Base-by-base conservation (phyloP, 2,888 invertebrate genomes). In the Eugnorisma glareosa region DNA sequence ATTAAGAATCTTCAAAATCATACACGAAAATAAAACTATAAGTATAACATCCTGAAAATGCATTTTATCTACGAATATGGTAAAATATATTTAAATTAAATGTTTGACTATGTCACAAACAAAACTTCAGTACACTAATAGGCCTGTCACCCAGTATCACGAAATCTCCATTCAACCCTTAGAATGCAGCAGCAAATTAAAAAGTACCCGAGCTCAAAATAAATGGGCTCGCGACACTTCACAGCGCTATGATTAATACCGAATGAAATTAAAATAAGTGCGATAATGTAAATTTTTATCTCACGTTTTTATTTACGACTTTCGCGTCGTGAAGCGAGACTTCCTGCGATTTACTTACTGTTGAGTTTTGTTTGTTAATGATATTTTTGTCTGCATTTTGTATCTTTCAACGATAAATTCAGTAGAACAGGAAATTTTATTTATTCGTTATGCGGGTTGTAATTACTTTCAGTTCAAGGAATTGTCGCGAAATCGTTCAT, bases 221-320 rank as follows among this genome's bases (percentile, higher is more conserved):
- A 90, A 93, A 93, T 88, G 92, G 92, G 91, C 83, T 85, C 86
- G 90, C 92, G 93, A 91, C 92, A 88, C 86, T 89, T 87, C 86
- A 77, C 90, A 81, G 84, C 79, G 89, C 89, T 89, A 96, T 96
- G 96, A 96, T 96, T 93, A 96, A 96, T 96, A 96, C 89, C 77
- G 71, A 89, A 90, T 88, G 94, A 94, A 96, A 96, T 96, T 96
- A 96, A 96, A 95, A 96, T 93, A 93, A 93, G 89, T 90, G 92
- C 93, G 96, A 96, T 96, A 96, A 95, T 94, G 94, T 93, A 90
- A 84, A 91, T 92, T 94, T 93, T 94, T 96, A 95, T 95, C 95
- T 95, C 89, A 87, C 89, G 86, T 89, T 84, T 88, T 93, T 96
- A 96, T 96, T 96, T 95, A 96, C 90, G 93, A 89, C 91, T 87